phyloP scores from a whole-genome alignment of 2,888 invertebrate genomes.

The Rotaria magnacalcarata region DNA sequence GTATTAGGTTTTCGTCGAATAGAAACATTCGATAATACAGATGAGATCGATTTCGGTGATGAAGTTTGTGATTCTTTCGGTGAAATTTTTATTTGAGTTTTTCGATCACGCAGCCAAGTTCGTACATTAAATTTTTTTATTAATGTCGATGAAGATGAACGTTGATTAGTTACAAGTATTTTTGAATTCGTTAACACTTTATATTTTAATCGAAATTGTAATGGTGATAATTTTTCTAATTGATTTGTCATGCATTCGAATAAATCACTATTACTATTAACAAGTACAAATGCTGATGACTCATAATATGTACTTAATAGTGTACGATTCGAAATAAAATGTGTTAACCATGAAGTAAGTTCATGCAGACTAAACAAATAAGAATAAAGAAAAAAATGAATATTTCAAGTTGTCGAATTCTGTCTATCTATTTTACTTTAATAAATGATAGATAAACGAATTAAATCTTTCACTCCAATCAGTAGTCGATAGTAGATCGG shows the following conservation, averaged over 20 bases:
- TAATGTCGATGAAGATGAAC: neutral
- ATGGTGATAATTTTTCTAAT: slow-evolving; percentile 32
- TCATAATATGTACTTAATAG: slow-evolving; percentile 25
- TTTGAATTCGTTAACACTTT: neutral
- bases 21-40: neutral
- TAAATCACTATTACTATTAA: neutral
- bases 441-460: slow-evolving; percentile 3
- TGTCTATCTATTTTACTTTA: neutral
- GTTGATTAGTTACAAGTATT: neutral
- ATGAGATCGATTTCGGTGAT: neutral
- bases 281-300: slow-evolving; percentile 9
- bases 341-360: neutral
- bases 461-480: slow-evolving; percentile 33
- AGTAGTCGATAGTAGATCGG: too few relatives aligned
- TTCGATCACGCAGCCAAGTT: neutral
- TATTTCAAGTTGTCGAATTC: neutral
- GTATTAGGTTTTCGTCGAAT: neutral
- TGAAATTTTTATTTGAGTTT: neutral
- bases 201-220: slow-evolving; percentile 27
- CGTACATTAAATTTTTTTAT: neutral
- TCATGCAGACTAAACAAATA: neutral
- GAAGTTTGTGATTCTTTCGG: neutral
- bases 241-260: slow-evolving; percentile 23
- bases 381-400: neutral
- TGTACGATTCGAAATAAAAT: neutral